Evolutionary conservation across 1,140 invertebrate genomes (phyloP), one percentile per base, ranked within the genome.

Genomic region (Gonatopus flavifemur): DNA sequence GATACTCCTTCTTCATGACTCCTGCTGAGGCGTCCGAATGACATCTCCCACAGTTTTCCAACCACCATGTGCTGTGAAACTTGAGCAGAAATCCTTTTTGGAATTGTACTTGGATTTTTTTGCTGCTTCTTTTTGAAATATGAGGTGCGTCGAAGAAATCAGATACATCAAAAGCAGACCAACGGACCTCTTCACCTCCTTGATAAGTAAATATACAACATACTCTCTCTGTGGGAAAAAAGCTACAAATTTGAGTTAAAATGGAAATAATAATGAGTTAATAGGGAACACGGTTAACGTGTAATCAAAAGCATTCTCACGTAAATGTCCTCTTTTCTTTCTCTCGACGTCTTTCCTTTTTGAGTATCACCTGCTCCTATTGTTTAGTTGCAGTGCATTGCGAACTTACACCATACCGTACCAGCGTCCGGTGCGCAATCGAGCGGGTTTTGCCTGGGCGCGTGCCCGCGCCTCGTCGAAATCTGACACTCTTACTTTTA

Each of bases 401-500:
- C n/a, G n/a, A n/a, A n/a, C n/a, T n/a, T n/a, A n/a, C n/a, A 51
- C 32, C 39, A 43, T 35, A 49, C 38, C 46, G 45, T 52, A 52
- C 48, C 18, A 19, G 36, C 55, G 61, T 62, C 49, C 40, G 45
- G 52, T 52, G 42, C 20, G 33, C 28, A 37, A 47, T 38, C 38
- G n/a, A n/a, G n/a, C n/a, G 33, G 40, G 40, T 49, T 53, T 44
- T 46, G 43, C 31, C 39, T 39, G 30, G 54, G 52, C 57, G 47
- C 54, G 58, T 54, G 48, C 50, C 37, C 52, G 49, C n/a, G 48
- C 41, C 42, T 56, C 52, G 30, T 43, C 32, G 37, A 59, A 64
- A 64, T 44, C 49, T 20, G 62, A 64, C 57, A 60, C 59, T 53
- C 55, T 56, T 51, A 55, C 38, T 63, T 63, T 63, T 63, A 64